Evolutionary conservation across 2,888 invertebrate genomes (phyloP).

Genomic region (Phlogophora meticulosa): DNA sequence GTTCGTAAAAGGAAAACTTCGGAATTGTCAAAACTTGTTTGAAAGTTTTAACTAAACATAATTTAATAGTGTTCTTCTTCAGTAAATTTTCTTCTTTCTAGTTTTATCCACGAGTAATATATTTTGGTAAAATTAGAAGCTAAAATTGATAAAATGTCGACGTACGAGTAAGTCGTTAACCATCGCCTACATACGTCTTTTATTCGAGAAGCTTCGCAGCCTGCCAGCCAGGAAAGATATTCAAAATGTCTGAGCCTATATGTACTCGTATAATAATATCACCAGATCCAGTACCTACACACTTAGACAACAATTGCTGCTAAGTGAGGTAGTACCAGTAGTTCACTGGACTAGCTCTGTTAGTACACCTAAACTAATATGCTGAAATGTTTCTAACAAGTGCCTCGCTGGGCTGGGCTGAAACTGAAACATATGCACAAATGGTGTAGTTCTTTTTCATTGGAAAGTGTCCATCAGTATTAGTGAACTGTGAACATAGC

Average conservation of each 20-base stretch:
- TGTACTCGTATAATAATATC: too few species aligned
- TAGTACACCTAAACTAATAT: conserved; percentile 27
- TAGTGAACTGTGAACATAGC: conserved; percentile 3
- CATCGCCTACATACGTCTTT: too few species aligned
- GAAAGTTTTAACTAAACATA: conserved; percentile 9
- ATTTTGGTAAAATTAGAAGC: conserved; percentile 4
- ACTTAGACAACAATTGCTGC: too few species aligned
- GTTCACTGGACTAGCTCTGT: too few species aligned
- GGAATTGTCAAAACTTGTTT: neutral
- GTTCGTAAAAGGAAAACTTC: conserved; percentile 17
- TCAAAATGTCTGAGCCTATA: too few species aligned
- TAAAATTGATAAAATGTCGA: neutral
- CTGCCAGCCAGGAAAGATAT: too few species aligned
- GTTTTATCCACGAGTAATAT: neutral
- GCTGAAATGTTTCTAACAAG: conserved; percentile 13
- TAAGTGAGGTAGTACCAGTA: too few species aligned
- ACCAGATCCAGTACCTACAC: too few species aligned
- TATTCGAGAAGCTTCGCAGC: too few species aligned
- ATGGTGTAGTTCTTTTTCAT: neutral
- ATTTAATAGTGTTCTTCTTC: conserved; percentile 3
- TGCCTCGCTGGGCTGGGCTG: neutral
- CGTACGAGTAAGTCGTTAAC: too few species aligned
- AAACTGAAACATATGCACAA: conserved; percentile 1
- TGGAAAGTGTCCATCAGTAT: conserved; percentile 5
- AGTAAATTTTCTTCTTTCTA: neutral